Evolutionary conservation across 2,888 invertebrate genomes (phyloP).

Genomic region (Volucella zonaria): DNA sequence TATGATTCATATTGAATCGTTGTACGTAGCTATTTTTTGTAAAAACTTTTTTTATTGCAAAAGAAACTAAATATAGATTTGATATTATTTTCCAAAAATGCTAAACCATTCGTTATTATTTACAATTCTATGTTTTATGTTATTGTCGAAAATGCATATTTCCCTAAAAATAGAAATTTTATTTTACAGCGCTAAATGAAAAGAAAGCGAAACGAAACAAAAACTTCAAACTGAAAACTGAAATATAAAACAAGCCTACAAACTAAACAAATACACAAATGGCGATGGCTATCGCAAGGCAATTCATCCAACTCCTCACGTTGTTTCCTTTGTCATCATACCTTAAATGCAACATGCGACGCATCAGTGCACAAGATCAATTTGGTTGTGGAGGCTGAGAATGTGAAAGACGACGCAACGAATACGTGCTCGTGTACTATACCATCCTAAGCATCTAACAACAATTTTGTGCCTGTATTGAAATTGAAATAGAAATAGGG

Average conservation of each 20-base stretch:
- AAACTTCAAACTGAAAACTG: background rate
- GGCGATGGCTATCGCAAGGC: slow-evolving; percentile 8
- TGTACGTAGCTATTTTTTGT: slow-evolving; percentile 19
- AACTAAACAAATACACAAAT: slow-evolving; percentile 42
- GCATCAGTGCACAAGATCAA: slow-evolving; percentile 42
- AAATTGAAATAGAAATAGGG: slow-evolving; percentile 53
- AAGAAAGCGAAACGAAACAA: slow-evolving; percentile 24
- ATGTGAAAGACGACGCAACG: slow-evolving; percentile 10
- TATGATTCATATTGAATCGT: slow-evolving; percentile 72
- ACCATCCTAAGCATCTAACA: slow-evolving; percentile 53
- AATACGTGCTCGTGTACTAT: slow-evolving; percentile 5
- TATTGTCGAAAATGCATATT: slow-evolving; percentile 19
- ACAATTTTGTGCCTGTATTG: slow-evolving; percentile 39
- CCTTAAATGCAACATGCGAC: background rate
- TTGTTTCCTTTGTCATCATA: background rate
- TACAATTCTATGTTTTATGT: background rate
- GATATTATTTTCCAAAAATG: slow-evolving; percentile 36
- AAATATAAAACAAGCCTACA: background rate
- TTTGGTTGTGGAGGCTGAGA: slow-evolving; percentile 54
- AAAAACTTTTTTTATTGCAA: slow-evolving; percentile 30
- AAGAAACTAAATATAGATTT: slow-evolving; percentile 63
- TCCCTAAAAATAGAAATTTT: slow-evolving; percentile 63
- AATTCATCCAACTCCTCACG: slow-evolving; percentile 16
- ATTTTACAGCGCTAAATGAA: slow-evolving; percentile 62
- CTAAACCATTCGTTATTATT: slow-evolving; percentile 51